Evolutionary conservation across 2,797 vertebrate genomes (phyloP).

Genomic region (Potorous gilbertii): DNA sequence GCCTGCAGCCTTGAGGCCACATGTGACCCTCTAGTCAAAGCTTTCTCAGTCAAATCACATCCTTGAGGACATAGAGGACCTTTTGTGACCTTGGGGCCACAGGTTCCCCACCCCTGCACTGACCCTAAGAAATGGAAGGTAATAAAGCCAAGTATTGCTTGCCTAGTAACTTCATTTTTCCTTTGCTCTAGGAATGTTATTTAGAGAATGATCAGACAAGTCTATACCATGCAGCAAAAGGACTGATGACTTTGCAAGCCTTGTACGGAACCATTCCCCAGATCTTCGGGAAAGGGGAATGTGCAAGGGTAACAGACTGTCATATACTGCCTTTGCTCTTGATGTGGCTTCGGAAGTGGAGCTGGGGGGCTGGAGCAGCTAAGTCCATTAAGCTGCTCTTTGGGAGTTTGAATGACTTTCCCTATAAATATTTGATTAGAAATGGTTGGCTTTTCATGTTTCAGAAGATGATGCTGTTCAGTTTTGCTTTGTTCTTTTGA

Average conservation of each 20-base stretch:
- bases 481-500: background rate
- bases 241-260: slow-evolving; percentile 96
- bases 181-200: slow-evolving; percentile 93
- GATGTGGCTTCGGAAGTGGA: background rate
- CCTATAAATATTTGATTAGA: slow-evolving; percentile 6
- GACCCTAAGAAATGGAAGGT: background rate
- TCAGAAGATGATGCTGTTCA: background rate
- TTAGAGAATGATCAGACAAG: slow-evolving; percentile 98
- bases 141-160: accelerated
- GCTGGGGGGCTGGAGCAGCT: no score
- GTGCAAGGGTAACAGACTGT: slow-evolving; percentile 89
- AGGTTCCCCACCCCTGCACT: no score
- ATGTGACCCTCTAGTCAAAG: no score
- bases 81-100: no score
- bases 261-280: slow-evolving; percentile 98
- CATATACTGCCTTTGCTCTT: background rate
- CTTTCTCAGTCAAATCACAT: no score
- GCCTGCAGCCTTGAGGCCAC: no score
- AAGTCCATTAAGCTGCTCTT: background rate
- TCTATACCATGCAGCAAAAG: slow-evolving; percentile 97
- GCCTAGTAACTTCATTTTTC: background rate
- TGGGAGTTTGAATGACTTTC: background rate
- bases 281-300: slow-evolving; percentile 98
- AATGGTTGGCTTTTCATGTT: background rate
- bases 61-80: no score